These are phyloP conservation scores for Petrosia ficiformis DNA, from an alignment of 37 sponge, comb jelly and placozoan species.

Conservation along the genomic window DNA sequence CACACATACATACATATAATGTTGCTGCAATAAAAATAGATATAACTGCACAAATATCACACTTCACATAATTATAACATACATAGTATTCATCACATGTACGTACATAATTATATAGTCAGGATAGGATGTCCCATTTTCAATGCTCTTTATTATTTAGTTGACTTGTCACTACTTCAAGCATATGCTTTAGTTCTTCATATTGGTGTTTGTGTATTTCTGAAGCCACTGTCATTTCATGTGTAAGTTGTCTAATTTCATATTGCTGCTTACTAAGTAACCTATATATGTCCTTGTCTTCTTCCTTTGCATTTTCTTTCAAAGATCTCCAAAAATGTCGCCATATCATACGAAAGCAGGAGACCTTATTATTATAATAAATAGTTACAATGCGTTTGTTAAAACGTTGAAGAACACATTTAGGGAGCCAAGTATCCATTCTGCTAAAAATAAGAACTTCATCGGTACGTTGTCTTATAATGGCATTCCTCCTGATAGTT, in stretches of 20 bases:
- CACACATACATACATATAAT: too few species aligned
- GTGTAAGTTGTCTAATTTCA: neutral
- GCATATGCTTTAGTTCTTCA: neutral
- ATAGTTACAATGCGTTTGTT: too few species aligned
- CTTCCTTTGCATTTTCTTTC: conserved; percentile 21
- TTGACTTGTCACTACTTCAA: neutral
- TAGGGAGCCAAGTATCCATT: conserved; percentile 39
- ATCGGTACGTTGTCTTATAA: conserved; percentile 26
- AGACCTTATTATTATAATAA: too few species aligned
- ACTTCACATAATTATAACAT: too few species aligned
- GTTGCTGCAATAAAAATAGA: too few species aligned
- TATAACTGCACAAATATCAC: too few species aligned
- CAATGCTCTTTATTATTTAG: neutral
- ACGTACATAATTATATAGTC: too few species aligned
- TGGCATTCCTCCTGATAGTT: conserved; percentile 36
- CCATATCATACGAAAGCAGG: conserved; percentile 8
- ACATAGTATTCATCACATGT: too few species aligned
- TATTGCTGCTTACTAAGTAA: neutral
- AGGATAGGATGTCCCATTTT: too few species aligned
- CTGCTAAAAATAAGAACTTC: conserved; percentile 27
- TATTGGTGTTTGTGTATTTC: neutral
- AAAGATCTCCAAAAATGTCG: conserved; percentile 26
- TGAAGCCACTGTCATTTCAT: neutral
- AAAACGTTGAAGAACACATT: neutral
- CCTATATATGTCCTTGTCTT: neutral